These are phyloP conservation scores for Hyposmocoma kahamanoa DNA, from an alignment of 1,140 invertebrate genomes.

Conservation along the genomic window DNA sequence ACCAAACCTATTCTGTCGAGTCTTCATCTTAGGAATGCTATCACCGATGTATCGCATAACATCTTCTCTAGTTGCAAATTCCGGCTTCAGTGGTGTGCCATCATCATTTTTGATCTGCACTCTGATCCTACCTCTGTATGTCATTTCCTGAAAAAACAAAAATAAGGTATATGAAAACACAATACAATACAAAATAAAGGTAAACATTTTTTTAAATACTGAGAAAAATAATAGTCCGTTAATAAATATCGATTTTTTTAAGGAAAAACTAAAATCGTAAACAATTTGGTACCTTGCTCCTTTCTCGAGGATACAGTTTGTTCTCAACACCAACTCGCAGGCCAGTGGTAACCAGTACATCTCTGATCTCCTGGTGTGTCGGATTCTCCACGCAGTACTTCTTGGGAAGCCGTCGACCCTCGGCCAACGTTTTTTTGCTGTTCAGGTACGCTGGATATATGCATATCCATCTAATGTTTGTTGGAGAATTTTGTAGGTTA, in stretches of 20 bases:
- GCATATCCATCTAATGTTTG: conserved; percentile 89
- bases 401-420: conserved; percentile 90
- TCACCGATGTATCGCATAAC: conserved; percentile 85
- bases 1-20: conserved; percentile 76
- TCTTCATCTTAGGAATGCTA: conserved; percentile 95
- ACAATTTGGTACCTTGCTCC: conserved; percentile 79
- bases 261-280: neutral
- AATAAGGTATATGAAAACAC: too few relatives aligned
- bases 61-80: conserved; percentile 86
- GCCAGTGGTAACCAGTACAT: conserved; percentile 89
- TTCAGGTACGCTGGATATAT: conserved; percentile 98
- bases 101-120: conserved; percentile 96
- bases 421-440: conserved; percentile 90
- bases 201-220: neutral
- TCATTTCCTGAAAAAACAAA: conserved; percentile 85
- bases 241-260: neutral
- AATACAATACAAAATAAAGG: conserved; percentile 13
- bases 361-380: conserved; percentile 93
- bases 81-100: conserved; percentile 82
- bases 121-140: conserved; percentile 89
- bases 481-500: neutral
- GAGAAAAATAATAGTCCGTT: neutral
- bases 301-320: conserved; percentile 94
- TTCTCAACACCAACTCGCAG: conserved; percentile 94
- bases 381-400: conserved; percentile 95